Percentiles rank a stretch among this genome's conserved stretches.
phyloP scores from a whole-genome alignment of 2,797 vertebrate species.

The Ctenopoma kingsleyae region DNA sequence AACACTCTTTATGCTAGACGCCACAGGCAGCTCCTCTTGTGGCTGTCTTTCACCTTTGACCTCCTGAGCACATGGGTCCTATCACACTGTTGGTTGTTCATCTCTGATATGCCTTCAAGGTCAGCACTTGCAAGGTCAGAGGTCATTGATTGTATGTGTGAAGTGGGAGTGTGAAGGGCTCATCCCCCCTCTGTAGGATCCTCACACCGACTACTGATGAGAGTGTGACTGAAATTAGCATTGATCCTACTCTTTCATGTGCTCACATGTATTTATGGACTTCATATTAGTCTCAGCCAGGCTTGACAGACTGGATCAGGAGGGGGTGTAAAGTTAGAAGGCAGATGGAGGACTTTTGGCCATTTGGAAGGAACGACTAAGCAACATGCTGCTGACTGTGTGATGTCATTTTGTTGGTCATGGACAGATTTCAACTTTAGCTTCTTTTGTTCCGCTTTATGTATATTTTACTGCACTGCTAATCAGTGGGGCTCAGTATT shows the following conservation, averaged over 20 bases:
- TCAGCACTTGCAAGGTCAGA: constrained; percentile 36
- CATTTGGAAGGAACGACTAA: constrained; percentile 8
- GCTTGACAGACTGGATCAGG: background rate
- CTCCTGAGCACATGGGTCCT: constrained; percentile 18
- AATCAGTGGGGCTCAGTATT: background rate
- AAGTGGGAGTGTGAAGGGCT: constrained; percentile 6
- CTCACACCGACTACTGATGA: constrained; percentile 46
- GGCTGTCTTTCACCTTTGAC: constrained; percentile 31
- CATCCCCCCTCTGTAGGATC: constrained; percentile 6
- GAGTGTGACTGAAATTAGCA: constrained; percentile 42
- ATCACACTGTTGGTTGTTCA: constrained; percentile 38
- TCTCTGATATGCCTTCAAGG: constrained; percentile 19
- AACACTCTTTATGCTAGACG: background rate
- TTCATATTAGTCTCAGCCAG: constrained; percentile 15
- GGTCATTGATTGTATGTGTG: constrained; percentile 53
- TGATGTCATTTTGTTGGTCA: background rate
- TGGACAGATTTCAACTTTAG: background rate
- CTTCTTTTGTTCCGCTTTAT: background rate
- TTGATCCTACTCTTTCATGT: constrained; percentile 51
- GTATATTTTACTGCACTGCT: background rate
- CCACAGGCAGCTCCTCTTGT: constrained; percentile 1
- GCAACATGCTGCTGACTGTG: constrained; percentile 16
- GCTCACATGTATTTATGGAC: constrained; percentile 43
- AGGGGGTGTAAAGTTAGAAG: background rate
- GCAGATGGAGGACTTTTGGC: constrained; percentile 8